Base-by-base conservation (phyloP, 2,888 invertebrate genomes). In the Agrotis clavis region DNA sequence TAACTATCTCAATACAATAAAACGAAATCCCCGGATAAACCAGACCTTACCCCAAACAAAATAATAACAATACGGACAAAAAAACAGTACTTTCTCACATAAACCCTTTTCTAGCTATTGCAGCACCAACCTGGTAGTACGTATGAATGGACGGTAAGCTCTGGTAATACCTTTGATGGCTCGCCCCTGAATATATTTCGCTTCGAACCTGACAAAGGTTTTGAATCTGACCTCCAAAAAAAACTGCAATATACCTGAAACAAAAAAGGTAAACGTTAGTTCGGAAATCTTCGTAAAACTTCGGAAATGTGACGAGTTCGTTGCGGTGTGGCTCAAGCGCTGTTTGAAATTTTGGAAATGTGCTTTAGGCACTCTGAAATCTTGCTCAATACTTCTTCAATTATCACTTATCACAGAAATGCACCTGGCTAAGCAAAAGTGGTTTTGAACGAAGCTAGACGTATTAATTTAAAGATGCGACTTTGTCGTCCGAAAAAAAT, bases 181-280 rank as follows among this genome's bases (percentile, higher is more conserved):
- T 59, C 45, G 2, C 30, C 14, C 25, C 54, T 64, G 72, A 74
- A 82, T 84, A 71, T 67, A 64, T 74, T 71, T 63, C 35, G 47
- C 21, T 54, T 16, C 54, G 9, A 57, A 73, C 19, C 67, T 60
- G 13, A 67, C 45, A 63, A 47, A 71, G 19, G 65, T 41, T 14
- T 11, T 16, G 30, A 16, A 16, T 48, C 48, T 7, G 67, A 41
- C 25, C 62, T 63, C 67, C 45, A 21, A 4, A 53, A 48, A n/a
- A 21, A 66, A 47, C 71, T 53, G 57, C 51, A 25, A 30, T 63
- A 64, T 84, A 84, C 84, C 84, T 84, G 83, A 59, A 85, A 84
- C 76, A 79, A 71, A 56, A 64, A 41, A 74, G 63, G 16, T 41
- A 5, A 4, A 50, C 7, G 35, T 79, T 70, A 45, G 59, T 71